These are phyloP conservation scores for Drosophila parvula DNA, from an alignment of 1,140 invertebrate species.

Conservation along the genomic window DNA sequence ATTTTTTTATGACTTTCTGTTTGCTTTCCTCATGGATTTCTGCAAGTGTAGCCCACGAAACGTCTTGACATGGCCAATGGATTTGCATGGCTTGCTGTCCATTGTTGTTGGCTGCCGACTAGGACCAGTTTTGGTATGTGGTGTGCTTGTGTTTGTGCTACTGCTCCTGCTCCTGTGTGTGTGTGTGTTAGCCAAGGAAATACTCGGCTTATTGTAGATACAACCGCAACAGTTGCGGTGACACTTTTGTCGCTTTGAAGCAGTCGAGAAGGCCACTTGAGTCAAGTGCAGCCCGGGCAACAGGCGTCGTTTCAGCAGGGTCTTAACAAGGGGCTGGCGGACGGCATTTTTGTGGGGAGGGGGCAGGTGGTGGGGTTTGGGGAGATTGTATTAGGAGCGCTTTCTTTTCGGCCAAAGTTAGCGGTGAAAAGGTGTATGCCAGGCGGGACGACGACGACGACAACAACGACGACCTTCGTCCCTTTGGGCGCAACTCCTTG, in stretches of 20 bases:
- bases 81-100: constrained; percentile 37
- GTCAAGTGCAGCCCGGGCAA: constrained; percentile 67
- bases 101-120: constrained; percentile 22
- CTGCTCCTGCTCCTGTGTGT: constrained; percentile 1
- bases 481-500: not conserved
- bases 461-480: constrained; percentile 28
- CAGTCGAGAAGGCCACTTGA: constrained; percentile 70
- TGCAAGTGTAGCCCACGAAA: constrained; percentile 23
- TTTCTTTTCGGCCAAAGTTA: constrained; percentile 12
- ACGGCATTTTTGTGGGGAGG: not conserved
- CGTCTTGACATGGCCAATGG: constrained; percentile 37
- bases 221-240: constrained; percentile 76
- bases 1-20: not conserved
- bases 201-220: constrained; percentile 47
- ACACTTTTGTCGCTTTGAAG: constrained; percentile 77
- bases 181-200: constrained; percentile 32
- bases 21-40: constrained; percentile 21
- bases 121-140: not conserved
- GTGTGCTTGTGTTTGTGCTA: not conserved
- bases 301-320: constrained; percentile 16
- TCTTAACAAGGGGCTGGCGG: not conserved
- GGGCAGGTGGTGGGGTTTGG: not conserved
- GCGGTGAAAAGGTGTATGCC: constrained; percentile 47
- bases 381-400: not conserved
- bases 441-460: constrained; percentile 13